These are phyloP conservation scores for Pocillopora meandrina DNA, from an alignment of 92 coral and sea anemone species.

Conservation along the genomic window DNA sequence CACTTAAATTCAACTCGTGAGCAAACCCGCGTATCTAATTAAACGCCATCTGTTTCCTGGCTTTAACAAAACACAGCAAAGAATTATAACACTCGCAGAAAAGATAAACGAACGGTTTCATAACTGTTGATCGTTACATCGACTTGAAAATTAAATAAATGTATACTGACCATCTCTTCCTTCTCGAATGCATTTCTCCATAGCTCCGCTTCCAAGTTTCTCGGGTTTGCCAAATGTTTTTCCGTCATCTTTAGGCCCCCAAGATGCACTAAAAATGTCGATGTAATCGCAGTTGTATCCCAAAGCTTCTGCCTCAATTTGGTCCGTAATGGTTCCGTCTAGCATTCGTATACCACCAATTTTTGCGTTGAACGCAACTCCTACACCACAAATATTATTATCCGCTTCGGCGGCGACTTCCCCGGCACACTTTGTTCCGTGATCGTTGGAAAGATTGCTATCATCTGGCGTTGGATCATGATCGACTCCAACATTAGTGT, in stretches of 20 bases:
- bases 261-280: constrained; percentile 89
- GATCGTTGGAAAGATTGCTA: constrained; percentile 75
- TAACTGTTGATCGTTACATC: too few relatives aligned
- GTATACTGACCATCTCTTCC: constrained; percentile 83
- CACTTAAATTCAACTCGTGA: too few relatives aligned
- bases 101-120: too few relatives aligned
- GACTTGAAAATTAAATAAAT: too few relatives aligned
- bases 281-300: constrained; percentile 79
- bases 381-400: constrained; percentile 90
- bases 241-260: constrained; percentile 99
- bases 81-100: too few relatives aligned
- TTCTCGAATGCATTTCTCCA: constrained; percentile 63
- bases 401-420: constrained; percentile 91
- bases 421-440: constrained; percentile 94
- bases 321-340: constrained; percentile 88
- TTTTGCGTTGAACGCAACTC: constrained; percentile 82
- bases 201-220: constrained; percentile 62
- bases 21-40: too few relatives aligned
- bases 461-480: constrained; percentile 83
- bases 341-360: constrained; percentile 94
- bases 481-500: neutral
- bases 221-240: constrained; percentile 97
- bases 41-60: too few relatives aligned
- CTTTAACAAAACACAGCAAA: too few relatives aligned
- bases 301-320: constrained; percentile 75